These are phyloP conservation scores for Camponotus vicinus DNA, from an alignment of 1,140 invertebrate species.

Conservation along the genomic window DNA sequence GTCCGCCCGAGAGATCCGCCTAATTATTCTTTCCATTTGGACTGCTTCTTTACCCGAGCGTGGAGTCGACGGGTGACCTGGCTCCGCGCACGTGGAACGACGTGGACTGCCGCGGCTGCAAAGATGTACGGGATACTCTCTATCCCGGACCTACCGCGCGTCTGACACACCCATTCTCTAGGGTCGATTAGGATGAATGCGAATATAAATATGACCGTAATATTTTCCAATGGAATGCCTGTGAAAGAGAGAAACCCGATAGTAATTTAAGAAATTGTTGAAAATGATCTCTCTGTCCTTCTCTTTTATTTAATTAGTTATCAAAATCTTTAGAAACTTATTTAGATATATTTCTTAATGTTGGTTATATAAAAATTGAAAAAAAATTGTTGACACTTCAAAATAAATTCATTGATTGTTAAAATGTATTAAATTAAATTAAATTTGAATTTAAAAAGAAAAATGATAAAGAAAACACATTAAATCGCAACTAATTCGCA, in stretches of 20 bases:
- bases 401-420: too few relatives aligned
- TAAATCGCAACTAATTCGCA: background rate
- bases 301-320: background rate
- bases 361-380: too few relatives aligned
- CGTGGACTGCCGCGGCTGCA: background rate
- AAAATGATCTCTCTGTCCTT: slow-evolving; percentile 3
- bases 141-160: slow-evolving; percentile 26
- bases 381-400: too few relatives aligned
- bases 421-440: too few relatives aligned
- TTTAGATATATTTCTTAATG: background rate
- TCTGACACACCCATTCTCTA: slow-evolving; percentile 23
- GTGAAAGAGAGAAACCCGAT: background rate
- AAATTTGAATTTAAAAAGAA: too few relatives aligned
- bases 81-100: slow-evolving; percentile 70
- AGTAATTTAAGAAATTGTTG: slow-evolving; percentile 22
- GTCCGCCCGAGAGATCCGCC: slow-evolving; percentile 46
- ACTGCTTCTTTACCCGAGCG: slow-evolving; percentile 73
- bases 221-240: background rate
- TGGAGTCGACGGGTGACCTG: slow-evolving; percentile 71
- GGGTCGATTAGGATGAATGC: slow-evolving; percentile 26
- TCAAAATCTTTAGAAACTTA: background rate
- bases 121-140: background rate
- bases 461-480: too few relatives aligned
- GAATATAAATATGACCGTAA: slow-evolving; percentile 13
- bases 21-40: slow-evolving; percentile 71